These are phyloP conservation scores for Abscondita cerata DNA, from an alignment of 2,888 invertebrate genomes.

Conservation along the genomic window DNA sequence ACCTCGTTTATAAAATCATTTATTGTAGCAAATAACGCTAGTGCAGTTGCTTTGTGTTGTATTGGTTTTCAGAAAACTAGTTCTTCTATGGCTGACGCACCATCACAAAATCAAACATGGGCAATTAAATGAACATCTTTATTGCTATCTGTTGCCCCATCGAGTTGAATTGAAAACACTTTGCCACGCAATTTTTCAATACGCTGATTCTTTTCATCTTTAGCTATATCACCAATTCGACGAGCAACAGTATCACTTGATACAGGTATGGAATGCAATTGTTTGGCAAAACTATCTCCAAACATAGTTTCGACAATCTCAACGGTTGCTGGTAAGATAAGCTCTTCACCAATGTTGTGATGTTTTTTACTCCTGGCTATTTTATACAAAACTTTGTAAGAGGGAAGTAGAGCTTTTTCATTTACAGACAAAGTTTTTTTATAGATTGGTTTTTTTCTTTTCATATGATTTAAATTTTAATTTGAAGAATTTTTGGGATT, in stretches of 20 bases:
- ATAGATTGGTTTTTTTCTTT: neutral
- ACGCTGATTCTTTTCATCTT: neutral
- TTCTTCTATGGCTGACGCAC: neutral
- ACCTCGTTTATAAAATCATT: neutral
- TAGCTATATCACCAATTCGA: too few relatives aligned
- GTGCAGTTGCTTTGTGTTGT: neutral
- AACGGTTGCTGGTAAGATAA: too few relatives aligned
- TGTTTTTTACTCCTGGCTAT: neutral
- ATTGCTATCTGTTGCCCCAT: too few relatives aligned
- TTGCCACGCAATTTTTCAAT: neutral
- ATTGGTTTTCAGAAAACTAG: neutral
- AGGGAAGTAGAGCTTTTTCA: neutral
- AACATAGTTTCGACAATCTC: too few relatives aligned
- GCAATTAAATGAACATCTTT: too few relatives aligned
- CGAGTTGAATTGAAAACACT: neutral
- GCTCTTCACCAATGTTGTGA: neutral
- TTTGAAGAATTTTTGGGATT: neutral
- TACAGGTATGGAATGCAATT: neutral
- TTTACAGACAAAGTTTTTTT: neutral
- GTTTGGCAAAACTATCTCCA: neutral
- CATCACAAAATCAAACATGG: too few relatives aligned
- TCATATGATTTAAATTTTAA: neutral
- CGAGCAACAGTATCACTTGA: too few relatives aligned
- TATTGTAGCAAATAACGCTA: neutral
- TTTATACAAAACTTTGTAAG: neutral